Evolutionary conservation across 2,888 invertebrate genomes (phyloP), one percentile per base, ranked within the genome.

Genomic region (Habrosyne pyritoides): DNA sequence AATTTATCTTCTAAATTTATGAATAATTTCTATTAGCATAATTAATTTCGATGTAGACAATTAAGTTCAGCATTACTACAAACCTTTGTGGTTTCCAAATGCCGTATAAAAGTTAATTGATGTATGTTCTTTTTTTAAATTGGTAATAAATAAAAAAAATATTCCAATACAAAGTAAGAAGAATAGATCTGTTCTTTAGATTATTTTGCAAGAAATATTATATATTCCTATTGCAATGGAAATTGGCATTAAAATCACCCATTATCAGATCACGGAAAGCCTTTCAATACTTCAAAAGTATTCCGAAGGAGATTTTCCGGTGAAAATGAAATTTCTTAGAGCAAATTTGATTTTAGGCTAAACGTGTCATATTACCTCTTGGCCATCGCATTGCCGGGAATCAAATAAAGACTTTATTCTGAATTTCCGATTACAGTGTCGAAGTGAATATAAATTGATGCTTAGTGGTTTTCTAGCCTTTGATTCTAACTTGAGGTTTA

Each of bases 311-410:
- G 56, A 63, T 55, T 58, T 58, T 54, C 63, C 62, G 66, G 57
- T 53, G 69, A 56, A 73, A 79, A 79, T 79, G 48, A 68, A 79
- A 81, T 80, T 79, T 61, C 63, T 67, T 62, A 33, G 57, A 64
- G 63, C 54, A 67, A 74, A 79, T 75, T 71, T 59, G 66, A 76
- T 75, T 79, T 63, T 58, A 70, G 69, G 59, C 61, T 59, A 69
- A 72, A 65, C 69, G 63, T 52, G 70, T 67, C 69, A 64, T 56
- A 62, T 61, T 52, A 52, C 50, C 42, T 47, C 42, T 49, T 54
- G 53, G 56, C 56, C 57, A 63, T 61, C 64, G 57, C 53, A 57
- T 48, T 58, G 62, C 56, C 61, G 56, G 55, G 63, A 67, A 74
- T 72, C 63, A 60, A 71, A 73, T 74, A 63, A 68, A 58, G 54